Conservation (phyloP, 2,113 vertebrate genomes). For the Zonotrichia leucophrys region DNA sequence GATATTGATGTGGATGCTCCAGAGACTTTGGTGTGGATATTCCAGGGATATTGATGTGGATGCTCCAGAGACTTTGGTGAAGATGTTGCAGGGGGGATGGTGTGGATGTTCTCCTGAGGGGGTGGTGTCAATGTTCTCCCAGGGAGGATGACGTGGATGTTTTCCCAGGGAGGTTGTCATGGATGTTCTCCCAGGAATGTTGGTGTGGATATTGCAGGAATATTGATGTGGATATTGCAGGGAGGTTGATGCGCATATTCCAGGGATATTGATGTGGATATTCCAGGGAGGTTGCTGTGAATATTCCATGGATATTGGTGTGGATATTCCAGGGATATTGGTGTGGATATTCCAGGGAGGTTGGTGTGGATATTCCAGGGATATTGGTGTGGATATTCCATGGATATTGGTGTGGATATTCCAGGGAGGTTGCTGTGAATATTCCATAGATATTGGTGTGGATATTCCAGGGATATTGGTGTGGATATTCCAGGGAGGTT, state of each 20-base stretch:
- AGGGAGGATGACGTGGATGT: not conserved
- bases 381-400: too few relatives aligned
- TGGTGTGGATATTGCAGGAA: not conserved
- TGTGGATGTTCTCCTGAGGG: not conserved
- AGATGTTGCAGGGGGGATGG: not conserved
- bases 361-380: not conserved
- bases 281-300: too few relatives aligned
- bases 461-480: rapidly evolving
- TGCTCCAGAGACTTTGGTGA: too few relatives aligned
- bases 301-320: too few relatives aligned
- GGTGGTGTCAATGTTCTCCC: not conserved
- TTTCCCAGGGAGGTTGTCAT: not conserved
- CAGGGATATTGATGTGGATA: not conserved
- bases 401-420: not conserved
- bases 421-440: rapidly evolving
- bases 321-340: not conserved
- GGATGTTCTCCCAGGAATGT: not conserved
- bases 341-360: not conserved
- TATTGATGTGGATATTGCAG: not conserved
- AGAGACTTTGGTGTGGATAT: too few relatives aligned
- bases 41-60: too few relatives aligned
- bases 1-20: too few relatives aligned
- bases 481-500: rapidly evolving
- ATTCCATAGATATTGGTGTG: rapidly evolving
- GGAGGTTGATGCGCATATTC: not conserved